Evolutionary conservation across 2,888 invertebrate species (phyloP).

Genomic region (Chalcis sispes): DNA sequence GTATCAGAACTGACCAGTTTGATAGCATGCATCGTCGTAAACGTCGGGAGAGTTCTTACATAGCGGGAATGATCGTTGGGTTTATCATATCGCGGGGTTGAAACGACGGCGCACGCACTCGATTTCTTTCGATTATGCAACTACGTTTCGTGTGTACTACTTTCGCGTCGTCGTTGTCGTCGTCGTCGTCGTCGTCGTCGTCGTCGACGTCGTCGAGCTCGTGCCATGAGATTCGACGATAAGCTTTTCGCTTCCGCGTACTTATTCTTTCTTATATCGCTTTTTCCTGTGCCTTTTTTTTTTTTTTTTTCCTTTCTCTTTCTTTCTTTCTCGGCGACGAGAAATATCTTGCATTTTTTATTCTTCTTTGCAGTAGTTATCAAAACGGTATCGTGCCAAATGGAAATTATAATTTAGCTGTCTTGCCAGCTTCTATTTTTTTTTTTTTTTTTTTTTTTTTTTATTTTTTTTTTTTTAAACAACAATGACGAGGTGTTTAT

Average conservation of each 20-base stretch:
- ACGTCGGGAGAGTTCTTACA: neutral
- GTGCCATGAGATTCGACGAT: constrained; percentile 64
- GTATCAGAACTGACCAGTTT: neutral
- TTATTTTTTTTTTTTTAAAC: no score
- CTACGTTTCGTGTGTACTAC: constrained; percentile 38
- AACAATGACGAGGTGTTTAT: no score
- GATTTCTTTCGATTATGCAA: constrained; percentile 66
- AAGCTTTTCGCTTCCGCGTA: constrained; percentile 52
- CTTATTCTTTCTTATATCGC: neutral
- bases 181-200: constrained; percentile 65
- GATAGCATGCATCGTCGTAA: neutral
- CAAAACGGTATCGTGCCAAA: constrained; percentile 13
- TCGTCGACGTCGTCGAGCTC: constrained; percentile 68
- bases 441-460: no score
- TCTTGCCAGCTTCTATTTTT: neutral
- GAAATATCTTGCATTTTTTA: neutral
- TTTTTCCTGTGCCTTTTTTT: no score
- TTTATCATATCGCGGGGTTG: neutral
- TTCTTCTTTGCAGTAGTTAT: neutral
- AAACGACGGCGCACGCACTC: constrained; percentile 57
- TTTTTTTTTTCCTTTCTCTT: neutral
- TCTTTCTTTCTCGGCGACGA: neutral
- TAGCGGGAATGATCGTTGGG: neutral
- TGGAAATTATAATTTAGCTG: neutral
- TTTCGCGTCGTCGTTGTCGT: constrained; percentile 59